Evolutionary conservation across 2,113 vertebrate species (phyloP), one percentile per base, ranked within the genome.

Genomic region (Sinocyclocheilus anshuiensis): DNA sequence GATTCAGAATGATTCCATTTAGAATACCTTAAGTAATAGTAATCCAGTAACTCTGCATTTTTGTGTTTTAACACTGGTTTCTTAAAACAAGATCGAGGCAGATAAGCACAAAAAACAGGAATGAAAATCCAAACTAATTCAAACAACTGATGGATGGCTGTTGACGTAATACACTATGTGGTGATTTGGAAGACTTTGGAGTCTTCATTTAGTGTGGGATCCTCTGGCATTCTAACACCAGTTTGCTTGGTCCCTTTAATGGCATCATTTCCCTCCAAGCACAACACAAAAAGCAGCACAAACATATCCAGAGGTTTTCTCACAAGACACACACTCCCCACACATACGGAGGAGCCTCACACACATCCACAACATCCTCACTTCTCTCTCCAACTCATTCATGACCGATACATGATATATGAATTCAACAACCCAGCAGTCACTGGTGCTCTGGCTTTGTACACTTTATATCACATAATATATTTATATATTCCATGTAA

Each of bases 361-460:
- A 33, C 29, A 33, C 29, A 33, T 33, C 29, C 29, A 33, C 29
- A 69, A 90, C 67, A 29, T 87, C 89, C 77, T 57, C 79, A 77
- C 86, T 12, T 89, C 90, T 84, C 86, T 59, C 88, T 89, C 90
- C 87, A 91, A 91, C 85, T 91, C 91, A 88, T 89, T 91, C 88
- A 77, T 90, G 67, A 85, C 76, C 77, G 59, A 76, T 90, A 90
- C 90, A 90, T 81, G 92, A 93, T 94, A 95, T 94, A 94, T 92
- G 91, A 95, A 92, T 95, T 93, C 90, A 93, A 93, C 92, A 92
- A 94, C 93, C 93, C 93, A 95, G 94, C 93, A 92, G 77, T 93
- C 87, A 92, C 94, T 93, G 93, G 95, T 91, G 92, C 86, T 93
- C 93, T 90, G 90, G 92, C 92, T 94, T 94, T 94, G 92, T 95